Evolutionary conservation across 2,113 vertebrate species (phyloP).

Genomic region (Tyto alba): DNA sequence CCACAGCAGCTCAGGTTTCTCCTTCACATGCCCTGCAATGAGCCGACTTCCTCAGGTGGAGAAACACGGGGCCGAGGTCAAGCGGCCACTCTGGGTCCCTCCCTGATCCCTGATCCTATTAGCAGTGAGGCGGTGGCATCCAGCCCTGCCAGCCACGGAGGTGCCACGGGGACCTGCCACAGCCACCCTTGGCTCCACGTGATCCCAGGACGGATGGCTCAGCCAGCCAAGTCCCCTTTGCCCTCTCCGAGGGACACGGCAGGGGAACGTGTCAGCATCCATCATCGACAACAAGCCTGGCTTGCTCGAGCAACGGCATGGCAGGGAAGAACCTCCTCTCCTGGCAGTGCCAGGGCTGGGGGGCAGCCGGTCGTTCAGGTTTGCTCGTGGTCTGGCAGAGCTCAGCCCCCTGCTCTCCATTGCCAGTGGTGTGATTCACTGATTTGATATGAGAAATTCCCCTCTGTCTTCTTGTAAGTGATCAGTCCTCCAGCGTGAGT

Average conservation of each 20-base stretch:
- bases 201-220: background rate
- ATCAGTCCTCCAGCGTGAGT: fast-evolving
- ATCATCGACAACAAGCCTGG: fast-evolving
- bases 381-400: background rate
- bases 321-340: background rate
- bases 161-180: fast-evolving
- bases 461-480: background rate
- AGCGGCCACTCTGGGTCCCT: background rate
- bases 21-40: background rate
- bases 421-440: fast-evolving
- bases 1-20: background rate
- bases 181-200: background rate
- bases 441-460: fast-evolving
- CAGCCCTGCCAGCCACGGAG: background rate
- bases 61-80: background rate
- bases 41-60: background rate
- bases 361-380: fast-evolving
- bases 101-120: background rate
- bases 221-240: fast-evolving
- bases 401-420: background rate
- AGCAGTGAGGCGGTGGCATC: background rate
- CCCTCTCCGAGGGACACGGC: fast-evolving
- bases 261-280: background rate
- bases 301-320: fast-evolving
- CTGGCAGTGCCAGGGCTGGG: background rate